phyloP scores from a whole-genome alignment of 1,140 invertebrate genomes.

The Asbolus verrucosus region DNA sequence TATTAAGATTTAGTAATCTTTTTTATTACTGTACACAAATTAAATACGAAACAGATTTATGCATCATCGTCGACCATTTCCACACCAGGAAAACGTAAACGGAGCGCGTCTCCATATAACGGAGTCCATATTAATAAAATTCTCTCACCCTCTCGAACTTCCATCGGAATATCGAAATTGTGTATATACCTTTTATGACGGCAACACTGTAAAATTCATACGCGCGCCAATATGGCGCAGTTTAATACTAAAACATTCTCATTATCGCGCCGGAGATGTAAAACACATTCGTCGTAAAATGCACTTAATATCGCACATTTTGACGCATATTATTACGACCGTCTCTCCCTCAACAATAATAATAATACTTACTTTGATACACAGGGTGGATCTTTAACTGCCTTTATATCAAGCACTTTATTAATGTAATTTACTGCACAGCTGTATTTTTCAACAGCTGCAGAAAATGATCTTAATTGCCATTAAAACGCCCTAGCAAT shows the following conservation, averaged over 20 bases:
- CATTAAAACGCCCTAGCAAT: too few relatives aligned
- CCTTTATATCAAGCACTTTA: too few relatives aligned
- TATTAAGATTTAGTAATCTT: conserved; percentile 60
- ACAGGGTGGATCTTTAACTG: too few relatives aligned
- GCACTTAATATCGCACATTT: conserved; percentile 21
- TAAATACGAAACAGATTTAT: conserved; percentile 58
- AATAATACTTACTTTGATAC: too few relatives aligned
- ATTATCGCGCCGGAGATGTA: conserved; percentile 35
- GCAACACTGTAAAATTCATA: conserved; percentile 39
- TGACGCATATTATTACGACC: background rate
- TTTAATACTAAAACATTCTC: conserved; percentile 36
- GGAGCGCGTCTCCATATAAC: conserved; percentile 10
- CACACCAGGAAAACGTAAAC: background rate
- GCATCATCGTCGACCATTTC: background rate
- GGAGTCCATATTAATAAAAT: conserved; percentile 33
- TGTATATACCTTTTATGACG: conserved; percentile 26
- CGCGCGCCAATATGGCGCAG: conserved; percentile 32
- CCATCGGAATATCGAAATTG: conserved; percentile 29
- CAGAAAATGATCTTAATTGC: too few relatives aligned
- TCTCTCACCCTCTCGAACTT: conserved; percentile 8
- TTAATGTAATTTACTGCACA: too few relatives aligned
- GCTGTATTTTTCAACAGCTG: too few relatives aligned
- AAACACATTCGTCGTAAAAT: conserved; percentile 39
- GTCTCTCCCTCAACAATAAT: too few relatives aligned
- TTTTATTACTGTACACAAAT: conserved; percentile 53